Evolutionary conservation across 2,888 invertebrate species (phyloP).

Genomic region (Ectobius pallidus): DNA sequence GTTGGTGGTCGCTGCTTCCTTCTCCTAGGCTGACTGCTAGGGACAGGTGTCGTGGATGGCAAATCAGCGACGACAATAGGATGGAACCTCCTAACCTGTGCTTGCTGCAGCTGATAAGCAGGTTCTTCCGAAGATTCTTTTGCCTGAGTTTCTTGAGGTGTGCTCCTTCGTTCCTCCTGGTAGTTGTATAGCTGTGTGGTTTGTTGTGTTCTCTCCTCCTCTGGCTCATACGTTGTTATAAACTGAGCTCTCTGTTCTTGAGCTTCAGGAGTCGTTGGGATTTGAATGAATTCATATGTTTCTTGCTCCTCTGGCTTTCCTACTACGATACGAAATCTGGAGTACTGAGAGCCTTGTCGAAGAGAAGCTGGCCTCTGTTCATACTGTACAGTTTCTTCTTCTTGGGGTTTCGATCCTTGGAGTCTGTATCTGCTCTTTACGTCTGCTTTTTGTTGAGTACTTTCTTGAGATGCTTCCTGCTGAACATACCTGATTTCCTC

Average conservation of each 20-base stretch:
- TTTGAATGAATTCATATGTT: background rate
- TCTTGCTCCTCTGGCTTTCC: background rate
- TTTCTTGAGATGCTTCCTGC: too few species aligned
- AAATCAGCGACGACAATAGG: constrained; percentile 30
- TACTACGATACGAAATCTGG: background rate
- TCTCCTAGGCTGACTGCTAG: background rate
- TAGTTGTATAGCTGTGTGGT: background rate
- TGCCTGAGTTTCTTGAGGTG: background rate
- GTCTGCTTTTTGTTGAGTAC: background rate
- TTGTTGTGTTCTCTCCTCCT: background rate
- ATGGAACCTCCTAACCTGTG: background rate
- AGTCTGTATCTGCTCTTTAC: background rate
- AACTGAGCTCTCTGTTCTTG: background rate
- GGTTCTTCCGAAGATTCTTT: background rate
- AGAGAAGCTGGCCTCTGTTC: background rate
- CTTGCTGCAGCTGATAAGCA: background rate
- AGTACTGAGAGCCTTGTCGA: background rate
- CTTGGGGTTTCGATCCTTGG: background rate
- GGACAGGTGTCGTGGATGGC: background rate
- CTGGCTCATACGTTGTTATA: background rate
- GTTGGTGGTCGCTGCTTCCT: background rate
- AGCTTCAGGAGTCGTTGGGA: background rate
- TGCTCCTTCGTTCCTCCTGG: background rate
- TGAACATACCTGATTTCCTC: background rate
- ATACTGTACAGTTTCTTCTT: background rate